Conservation (phyloP, 2,797 vertebrate genomes). For the Sebastes taczanowskii region DNA sequence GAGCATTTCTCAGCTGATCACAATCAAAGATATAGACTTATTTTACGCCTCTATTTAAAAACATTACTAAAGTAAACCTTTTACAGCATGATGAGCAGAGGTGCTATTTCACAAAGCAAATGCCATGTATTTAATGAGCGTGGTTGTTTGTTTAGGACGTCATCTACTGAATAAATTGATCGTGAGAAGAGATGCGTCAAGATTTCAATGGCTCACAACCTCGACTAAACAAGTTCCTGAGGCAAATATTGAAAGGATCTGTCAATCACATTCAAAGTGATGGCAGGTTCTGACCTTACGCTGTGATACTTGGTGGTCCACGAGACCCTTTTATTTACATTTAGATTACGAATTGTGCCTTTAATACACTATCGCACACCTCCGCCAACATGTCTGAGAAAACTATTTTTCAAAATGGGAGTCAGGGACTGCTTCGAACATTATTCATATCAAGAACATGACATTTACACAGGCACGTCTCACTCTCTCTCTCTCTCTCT, state of each 20-base stretch:
- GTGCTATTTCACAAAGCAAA: not conserved
- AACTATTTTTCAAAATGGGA: not conserved
- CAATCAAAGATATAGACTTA: not conserved
- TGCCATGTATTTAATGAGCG: not conserved
- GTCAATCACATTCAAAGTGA: not conserved
- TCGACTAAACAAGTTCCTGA: not conserved
- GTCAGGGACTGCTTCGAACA: slow-evolving; percentile 12
- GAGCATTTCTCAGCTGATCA: not conserved
- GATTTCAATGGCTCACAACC: not conserved
- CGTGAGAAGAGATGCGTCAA: not conserved
- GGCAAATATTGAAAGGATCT: not conserved
- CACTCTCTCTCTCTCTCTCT: not conserved
- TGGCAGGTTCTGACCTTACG: not conserved
- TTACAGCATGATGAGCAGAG: not conserved
- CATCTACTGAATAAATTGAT: not conserved
- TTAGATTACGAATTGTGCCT: not conserved
- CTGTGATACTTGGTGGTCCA: not conserved
- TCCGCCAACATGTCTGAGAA: not conserved
- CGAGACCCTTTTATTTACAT: not conserved
- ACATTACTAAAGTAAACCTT: not conserved
- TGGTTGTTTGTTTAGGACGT: not conserved
- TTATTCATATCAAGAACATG: slow-evolving; percentile 50
- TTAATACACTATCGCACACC: not conserved
- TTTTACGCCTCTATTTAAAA: not conserved
- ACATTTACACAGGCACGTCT: slow-evolving; percentile 45